Base-by-base conservation (phyloP, 2,113 vertebrate species). In the Peucedramus taeniatus region DNA sequence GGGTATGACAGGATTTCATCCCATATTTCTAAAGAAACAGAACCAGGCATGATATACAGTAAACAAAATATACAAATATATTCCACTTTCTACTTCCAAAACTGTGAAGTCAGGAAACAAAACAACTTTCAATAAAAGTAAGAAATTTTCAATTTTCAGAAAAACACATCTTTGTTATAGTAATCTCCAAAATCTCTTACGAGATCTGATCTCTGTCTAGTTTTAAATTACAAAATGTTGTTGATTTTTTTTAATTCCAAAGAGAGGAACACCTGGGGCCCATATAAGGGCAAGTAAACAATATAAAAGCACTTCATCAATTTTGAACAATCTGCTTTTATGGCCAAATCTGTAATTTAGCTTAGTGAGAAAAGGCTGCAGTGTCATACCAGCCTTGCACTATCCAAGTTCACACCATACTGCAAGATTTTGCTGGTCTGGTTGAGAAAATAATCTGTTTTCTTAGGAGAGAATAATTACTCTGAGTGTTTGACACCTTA, bases 281-380 rank as follows among this genome's bases (percentile, higher is more conserved):
- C 60, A 13, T 51, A 76, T 66, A 88, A 88, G 66, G 53, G 24
- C 44, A 66, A 93, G 30, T 31, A 94, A 86, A 89, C 28, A 63
- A 37, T 15, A 92, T 28, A 89, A 90, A 91, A 49, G 51, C n/a
- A 92, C 42, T 87, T 92, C 3, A 63, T 88, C 49, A 76, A 45
- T 87, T 94, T 74, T 87, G 68, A 77, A 83, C 82, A 85, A 69
- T 50, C 42, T 78, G 37, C 42, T 93, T 93, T 93, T 78, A 81
- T 30, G 14, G 64, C 17, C 61, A 80, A 60, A 75, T 86, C 70
- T 50, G 22, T 53, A 92, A 82, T 89, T 90, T 61, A 84, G 44
- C 53, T 92, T 45, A 47, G 35, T 31, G 44, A 79, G 40, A 92
- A 94, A 89, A 94, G 49, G 35, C 37, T 84, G 54, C 28, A 65